Conservation (phyloP, 2,888 invertebrate species). For the Serrognathus titanus region DNA sequence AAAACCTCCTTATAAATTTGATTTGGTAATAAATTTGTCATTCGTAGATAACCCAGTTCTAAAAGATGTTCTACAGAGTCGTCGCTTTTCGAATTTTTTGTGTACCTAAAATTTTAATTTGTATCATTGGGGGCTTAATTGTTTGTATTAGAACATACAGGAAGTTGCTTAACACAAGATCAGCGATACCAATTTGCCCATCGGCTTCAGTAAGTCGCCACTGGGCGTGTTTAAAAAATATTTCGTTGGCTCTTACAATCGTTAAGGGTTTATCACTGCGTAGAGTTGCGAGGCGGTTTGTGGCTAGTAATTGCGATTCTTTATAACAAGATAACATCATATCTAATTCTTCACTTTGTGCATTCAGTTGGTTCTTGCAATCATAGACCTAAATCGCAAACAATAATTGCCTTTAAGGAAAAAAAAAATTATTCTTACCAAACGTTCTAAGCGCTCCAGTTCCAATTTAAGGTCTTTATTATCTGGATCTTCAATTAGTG, state of each 20-base stretch:
- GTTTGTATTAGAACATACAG: constrained; percentile 56
- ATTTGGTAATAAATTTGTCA: constrained; percentile 92
- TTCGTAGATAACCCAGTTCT: constrained; percentile 92
- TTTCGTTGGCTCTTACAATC: constrained; percentile 83
- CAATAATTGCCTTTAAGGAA: background rate
- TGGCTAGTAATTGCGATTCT: constrained; percentile 65
- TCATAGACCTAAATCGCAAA: constrained; percentile 65
- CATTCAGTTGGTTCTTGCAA: constrained; percentile 83
- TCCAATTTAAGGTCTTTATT: constrained; percentile 62
- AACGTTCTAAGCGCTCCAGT: constrained; percentile 67
- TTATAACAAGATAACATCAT: constrained; percentile 94
- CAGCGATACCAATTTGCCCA: constrained; percentile 96
- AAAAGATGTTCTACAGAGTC: constrained; percentile 96
- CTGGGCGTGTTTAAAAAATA: constrained; percentile 97
- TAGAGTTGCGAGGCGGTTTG: constrained; percentile 60
- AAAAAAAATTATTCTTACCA: constrained; percentile 47
- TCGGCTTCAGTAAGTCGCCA: constrained; percentile 98
- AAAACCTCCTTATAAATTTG: constrained; percentile 89
- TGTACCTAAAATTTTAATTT: constrained; percentile 62
- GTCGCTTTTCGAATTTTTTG: constrained; percentile 92
- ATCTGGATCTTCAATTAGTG: constrained; percentile 66
- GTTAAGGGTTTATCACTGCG: constrained; percentile 69
- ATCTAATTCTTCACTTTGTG: constrained; percentile 89
- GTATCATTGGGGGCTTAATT: background rate
- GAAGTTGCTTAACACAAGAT: constrained; percentile 93